Conservation (phyloP, 2,888 invertebrate genomes). For the Caenorhabditis zanzibari region DNA sequence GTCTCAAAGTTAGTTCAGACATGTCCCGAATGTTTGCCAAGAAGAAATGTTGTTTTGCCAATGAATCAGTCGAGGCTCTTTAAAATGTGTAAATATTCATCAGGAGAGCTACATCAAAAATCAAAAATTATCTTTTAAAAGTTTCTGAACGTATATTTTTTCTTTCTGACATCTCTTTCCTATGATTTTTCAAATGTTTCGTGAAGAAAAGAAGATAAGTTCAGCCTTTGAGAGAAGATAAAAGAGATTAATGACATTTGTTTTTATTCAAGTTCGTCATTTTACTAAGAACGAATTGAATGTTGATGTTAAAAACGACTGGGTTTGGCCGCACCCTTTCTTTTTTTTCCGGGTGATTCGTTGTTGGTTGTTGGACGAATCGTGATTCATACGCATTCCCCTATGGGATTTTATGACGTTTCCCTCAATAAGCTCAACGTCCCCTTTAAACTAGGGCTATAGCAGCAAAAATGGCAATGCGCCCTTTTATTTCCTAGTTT, state of each 20-base stretch:
- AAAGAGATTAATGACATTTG: slow-evolving; percentile 4
- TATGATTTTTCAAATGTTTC: neutral
- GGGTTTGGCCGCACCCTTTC: slow-evolving; percentile 37
- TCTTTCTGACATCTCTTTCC: neutral
- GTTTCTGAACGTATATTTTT: neutral
- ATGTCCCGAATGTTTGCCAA: neutral
- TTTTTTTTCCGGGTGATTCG: slow-evolving; percentile 23
- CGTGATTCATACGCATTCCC: slow-evolving; percentile 42
- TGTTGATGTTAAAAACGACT: slow-evolving; percentile 19
- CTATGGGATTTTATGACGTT: slow-evolving; percentile 19
- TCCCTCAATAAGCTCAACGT: neutral
- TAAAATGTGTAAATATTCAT: neutral
- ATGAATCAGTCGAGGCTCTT: too few relatives aligned
- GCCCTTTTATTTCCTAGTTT: neutral
- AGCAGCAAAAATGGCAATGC: neutral
- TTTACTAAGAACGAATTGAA: slow-evolving; percentile 9
- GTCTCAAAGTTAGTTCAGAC: too few relatives aligned
- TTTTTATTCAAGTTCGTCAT: slow-evolving; percentile 32
- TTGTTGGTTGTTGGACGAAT: slow-evolving; percentile 42
- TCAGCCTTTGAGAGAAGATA: neutral
- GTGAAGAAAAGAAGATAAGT: neutral
- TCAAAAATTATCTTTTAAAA: neutral
- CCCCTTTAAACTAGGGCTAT: neutral
- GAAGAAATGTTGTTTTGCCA: neutral
- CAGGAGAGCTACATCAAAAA: too few relatives aligned